Base-by-base conservation (phyloP, 2,888 invertebrate species). In the Hypena proboscidalis region DNA sequence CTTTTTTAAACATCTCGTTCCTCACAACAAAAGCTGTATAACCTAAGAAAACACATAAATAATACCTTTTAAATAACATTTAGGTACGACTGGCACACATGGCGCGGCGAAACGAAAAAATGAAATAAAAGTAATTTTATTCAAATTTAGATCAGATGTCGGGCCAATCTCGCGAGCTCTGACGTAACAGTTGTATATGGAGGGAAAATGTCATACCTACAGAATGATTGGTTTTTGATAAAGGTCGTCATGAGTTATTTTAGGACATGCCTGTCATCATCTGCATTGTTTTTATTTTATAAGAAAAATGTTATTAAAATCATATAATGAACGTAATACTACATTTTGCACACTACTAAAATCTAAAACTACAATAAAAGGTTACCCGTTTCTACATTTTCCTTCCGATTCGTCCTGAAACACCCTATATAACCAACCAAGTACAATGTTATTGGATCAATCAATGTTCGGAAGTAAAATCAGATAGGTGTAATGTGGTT, bases 81-180 rank as follows among this genome's bases (percentile, higher is more conserved):
- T 50, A 48, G 46, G 35, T 19, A 20, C 38, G 21, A 39, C 37
- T 45, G 45, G 31, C 52, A 57, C 63, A 61, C 35, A 49, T 50
- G 54, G 50, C 39, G 62, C 36, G 41, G 39, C 37, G 26, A 38
- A 47, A 49, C 51, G 58, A 58, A 64, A 65, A 74, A 69, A 69
- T 63, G 53, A 66, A 66, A 62, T 61, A 58, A 69, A 69, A 62
- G 59, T 67, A 65, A 72, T 74, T 72, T 71, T 74, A 77, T 79
- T 79, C 74, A 74, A 77, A 77, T 78, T 77, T 72, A 53, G 73
- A 74, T 67, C 64, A 59, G 61, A 67, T 61, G 66, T 54, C 64
- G 61, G 43, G 53, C 58, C 69, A 62, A 73, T 70, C 70, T 70
- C 37, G 48, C 39, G 47, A 50, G 63, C 27, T 42, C 23, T 31